Percentiles rank a stretch among this genome's conserved stretches.
phyloP scores from a whole-genome alignment of 2,888 invertebrate species.

The Marronus borbonicus region DNA sequence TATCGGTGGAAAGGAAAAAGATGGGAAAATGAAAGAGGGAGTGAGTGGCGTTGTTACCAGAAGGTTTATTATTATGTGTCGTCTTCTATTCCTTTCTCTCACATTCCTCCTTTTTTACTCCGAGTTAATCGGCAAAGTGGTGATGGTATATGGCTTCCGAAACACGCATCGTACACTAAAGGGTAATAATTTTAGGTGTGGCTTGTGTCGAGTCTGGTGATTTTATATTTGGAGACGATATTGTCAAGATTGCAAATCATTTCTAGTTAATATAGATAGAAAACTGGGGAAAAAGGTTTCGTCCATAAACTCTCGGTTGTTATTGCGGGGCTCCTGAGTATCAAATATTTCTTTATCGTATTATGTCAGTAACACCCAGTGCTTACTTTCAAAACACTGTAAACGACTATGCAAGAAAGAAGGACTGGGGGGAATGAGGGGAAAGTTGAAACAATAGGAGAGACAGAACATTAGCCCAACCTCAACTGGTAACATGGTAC shows the following conservation, averaged over 20 bases:
- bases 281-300: not conserved
- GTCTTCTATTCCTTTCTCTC: not conserved
- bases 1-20: constrained; percentile 23
- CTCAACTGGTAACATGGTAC: too few species aligned
- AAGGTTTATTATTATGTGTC: not conserved
- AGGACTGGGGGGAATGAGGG: too few species aligned
- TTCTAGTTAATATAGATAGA: not conserved
- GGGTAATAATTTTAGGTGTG: constrained; percentile 13
- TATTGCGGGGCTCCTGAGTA: too few species aligned
- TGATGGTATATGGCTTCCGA: constrained; percentile 25
- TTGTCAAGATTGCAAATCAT: too few species aligned
- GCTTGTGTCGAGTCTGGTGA: not conserved
- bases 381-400: too few species aligned
- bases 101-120: not conserved
- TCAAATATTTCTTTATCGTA: too few species aligned
- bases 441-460: too few species aligned
- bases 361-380: too few species aligned
- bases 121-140: constrained; percentile 6
- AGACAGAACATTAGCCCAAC: too few species aligned
- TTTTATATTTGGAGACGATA: not conserved
- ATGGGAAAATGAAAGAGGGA: constrained; percentile 2
- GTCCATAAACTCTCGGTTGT: not conserved
- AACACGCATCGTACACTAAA: constrained; percentile 4
- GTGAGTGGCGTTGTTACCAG: not conserved
- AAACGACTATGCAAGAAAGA: too few species aligned